Base-by-base conservation (phyloP, 2,888 invertebrate genomes). In the Philaethria dido region DNA sequence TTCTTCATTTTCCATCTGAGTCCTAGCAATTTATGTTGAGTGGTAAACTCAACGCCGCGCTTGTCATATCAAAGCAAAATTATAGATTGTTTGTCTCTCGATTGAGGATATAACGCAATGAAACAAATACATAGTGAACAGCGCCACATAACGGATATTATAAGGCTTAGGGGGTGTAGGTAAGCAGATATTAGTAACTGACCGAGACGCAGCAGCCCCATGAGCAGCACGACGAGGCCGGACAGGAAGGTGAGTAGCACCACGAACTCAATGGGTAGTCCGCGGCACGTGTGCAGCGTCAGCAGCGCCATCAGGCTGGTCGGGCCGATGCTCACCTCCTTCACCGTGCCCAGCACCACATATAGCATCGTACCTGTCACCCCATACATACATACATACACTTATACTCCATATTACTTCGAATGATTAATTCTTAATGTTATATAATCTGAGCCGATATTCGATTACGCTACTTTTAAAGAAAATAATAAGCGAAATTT, bases 291-390 rank as follows among this genome's bases (percentile, higher is more conserved):
- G 78, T 96, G 96, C 70, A 95, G 91, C 39, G 97, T 97, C 77
- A 99, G 90, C 62, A 99, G 93, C 42, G 98, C 96, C 97, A 98
- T 97, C 69, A 99, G 94, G 75, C 98, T 98, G 0, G 98, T 98
- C 0, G 99, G 98, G n/a, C 99, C 97, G 73, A 97, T 97, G 0
- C 96, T 96, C 2, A 97, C 97, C 89, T 97, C 96, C 80, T 95
- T 96, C 73, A 97, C 95, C 0, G 98, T 97, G 47, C 99, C 99
- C 77, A 99, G 95, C 75, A 97, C 84, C 63, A 96, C 93, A 88
- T 99, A 99, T 63, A 98, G 93, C 77, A 98, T 96, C 62, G 97
- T 96, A n/a, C 96, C 95, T 94, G 64, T 0, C 4, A 9, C 9
- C 14, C 14, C 13, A 20, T n/a, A 14, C 14, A 25, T 18, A n/a